These are phyloP conservation scores for Ceratosolen fusciceps DNA, from an alignment of 1,140 invertebrate species.

Conservation along the genomic window DNA sequence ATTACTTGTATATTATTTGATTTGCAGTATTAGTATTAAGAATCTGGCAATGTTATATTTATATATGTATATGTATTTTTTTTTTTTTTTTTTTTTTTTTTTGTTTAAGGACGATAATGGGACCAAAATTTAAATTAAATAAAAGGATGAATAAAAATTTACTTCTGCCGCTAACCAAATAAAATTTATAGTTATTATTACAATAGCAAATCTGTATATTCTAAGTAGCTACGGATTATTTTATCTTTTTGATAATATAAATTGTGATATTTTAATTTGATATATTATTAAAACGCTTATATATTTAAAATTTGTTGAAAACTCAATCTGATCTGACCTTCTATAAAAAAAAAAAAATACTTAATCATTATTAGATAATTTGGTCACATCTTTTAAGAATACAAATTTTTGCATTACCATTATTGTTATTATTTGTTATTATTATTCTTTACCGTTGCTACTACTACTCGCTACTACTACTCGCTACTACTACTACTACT, in stretches of 20 bases:
- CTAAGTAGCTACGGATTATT: constrained; percentile 41
- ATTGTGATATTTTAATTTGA: constrained; percentile 47
- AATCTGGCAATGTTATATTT: constrained; percentile 20
- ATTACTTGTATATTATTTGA: constrained; percentile 28
- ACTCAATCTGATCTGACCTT: constrained; percentile 32
- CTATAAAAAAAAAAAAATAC: background rate
- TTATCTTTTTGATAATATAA: constrained; percentile 45
- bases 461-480: too few relatives aligned
- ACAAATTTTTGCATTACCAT: too few relatives aligned
- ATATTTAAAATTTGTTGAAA: constrained; percentile 39
- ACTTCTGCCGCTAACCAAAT: constrained; percentile 19
- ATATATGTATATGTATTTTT: too few relatives aligned
- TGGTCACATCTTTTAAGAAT: too few relatives aligned
- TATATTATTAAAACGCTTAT: constrained; percentile 43
- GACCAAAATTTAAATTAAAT: constrained; percentile 39
- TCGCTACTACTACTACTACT: too few relatives aligned
- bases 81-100: too few relatives aligned
- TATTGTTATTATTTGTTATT: too few relatives aligned
- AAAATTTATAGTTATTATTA: constrained; percentile 27
- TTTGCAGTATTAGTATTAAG: constrained; percentile 44
- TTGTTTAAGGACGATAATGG: constrained; percentile 26
- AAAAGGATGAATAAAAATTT: background rate
- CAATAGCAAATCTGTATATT: constrained; percentile 36
- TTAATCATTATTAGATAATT: too few relatives aligned
- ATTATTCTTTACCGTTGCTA: too few relatives aligned